phyloP scores from a whole-genome alignment of 2,797 vertebrate species.

The Myotis vivesi region DNA sequence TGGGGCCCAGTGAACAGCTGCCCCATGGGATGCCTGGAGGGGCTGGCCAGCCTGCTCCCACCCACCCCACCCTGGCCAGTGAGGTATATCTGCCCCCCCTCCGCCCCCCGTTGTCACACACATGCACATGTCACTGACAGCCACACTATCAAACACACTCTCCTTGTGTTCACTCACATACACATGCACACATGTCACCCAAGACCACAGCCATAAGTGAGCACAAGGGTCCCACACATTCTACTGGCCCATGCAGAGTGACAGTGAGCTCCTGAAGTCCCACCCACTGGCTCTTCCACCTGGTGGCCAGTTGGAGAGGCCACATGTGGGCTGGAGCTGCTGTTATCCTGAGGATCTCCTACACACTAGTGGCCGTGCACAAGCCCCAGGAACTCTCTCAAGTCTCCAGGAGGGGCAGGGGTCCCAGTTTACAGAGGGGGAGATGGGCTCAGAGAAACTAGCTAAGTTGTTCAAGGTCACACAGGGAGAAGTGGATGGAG shows the following conservation, averaged over 20 bases:
- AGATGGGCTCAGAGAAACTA: not conserved
- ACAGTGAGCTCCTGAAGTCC: not conserved
- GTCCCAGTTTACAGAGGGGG: not conserved
- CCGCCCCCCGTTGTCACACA: not conserved
- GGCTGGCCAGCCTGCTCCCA: not conserved
- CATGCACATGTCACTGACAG: not conserved
- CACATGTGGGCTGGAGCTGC: rapidly evolving
- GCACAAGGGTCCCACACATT: not conserved
- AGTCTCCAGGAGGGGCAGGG: not conserved
- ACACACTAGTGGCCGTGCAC: rapidly evolving
- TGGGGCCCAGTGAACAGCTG: not conserved
- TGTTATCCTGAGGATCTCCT: no score
- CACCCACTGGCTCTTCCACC: not conserved
- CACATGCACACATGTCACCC: not conserved
- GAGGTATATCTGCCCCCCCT: not conserved
- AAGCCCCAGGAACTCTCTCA: not conserved
- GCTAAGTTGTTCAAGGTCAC: not conserved
- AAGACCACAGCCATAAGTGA: not conserved
- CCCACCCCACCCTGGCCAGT: not conserved
- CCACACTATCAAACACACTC: not conserved
- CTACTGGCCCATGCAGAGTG: not conserved
- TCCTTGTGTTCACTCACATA: not conserved
- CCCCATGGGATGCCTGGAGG: slow-evolving; percentile 30
- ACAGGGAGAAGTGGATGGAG: not conserved
- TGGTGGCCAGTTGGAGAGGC: not conserved